Evolutionary conservation across 2,888 invertebrate species (phyloP), one percentile per base, ranked within the genome.

Genomic region (Pachycephus smyrnensis): DNA sequence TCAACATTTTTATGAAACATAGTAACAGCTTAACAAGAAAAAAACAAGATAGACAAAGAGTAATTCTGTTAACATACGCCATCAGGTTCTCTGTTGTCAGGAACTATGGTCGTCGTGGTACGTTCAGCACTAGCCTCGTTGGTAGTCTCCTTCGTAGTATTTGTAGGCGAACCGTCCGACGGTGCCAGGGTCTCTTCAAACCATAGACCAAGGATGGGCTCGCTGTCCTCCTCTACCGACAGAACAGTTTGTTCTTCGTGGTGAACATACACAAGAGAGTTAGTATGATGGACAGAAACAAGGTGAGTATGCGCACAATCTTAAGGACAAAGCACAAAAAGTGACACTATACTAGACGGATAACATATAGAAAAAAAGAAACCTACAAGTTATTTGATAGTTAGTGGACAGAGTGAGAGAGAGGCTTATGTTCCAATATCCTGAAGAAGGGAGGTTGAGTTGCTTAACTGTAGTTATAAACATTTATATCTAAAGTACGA

Each of bases 111-210:
- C 11, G 92, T 92, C 73, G 89, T 86, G 91, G 94, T 89, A 92
- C 94, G 85, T 89, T 94, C 91, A 85, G 92, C 89, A 83, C 93
- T 93, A 6, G 92, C 88, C 77, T 92, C 91, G 82, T 93, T 93
- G 37, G 90, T 90, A 33, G 92, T 92, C 11, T 93, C 93, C 85
- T 92, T 93, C 76, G 94, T 93, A 69, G 93, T 93, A 83, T 95
- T 96, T 0, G 93, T 91, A 12, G 94, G 93, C 83, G 89, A 88
- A 74, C 88, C 90, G 80, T 96, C 96, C 1, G 95, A 95, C 1
- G 97, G 97, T 35, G 97, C 97, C 15, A 98, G 93, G 0, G 98
- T 97, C 89, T 98, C 97, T 90, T 98, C 98, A 92, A 98, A 97
- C 98, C 98, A 98, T 84, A 97, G 95, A 0, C 98, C 98, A 85